Base-by-base conservation (phyloP, 2,888 invertebrate species). In the Lasius fuliginosus region DNA sequence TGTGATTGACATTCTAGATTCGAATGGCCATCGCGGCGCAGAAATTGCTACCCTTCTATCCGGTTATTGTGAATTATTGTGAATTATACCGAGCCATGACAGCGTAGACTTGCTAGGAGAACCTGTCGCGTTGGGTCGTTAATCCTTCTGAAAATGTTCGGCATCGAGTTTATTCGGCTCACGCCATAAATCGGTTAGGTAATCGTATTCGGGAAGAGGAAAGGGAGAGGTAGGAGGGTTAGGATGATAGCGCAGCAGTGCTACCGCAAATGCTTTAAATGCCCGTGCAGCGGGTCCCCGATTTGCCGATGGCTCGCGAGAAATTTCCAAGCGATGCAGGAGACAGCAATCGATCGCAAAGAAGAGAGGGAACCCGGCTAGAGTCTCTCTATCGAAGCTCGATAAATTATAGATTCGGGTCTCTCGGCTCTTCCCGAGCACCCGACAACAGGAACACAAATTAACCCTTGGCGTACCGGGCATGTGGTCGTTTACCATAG, bases 111-210 rank as follows among this genome's bases (percentile, higher is more conserved):
- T 11, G 58, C 30, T 6, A 6, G 56, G 12, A 33, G 42, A 53
- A 49, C 42, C 73, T 58, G 33, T 60, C 73, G 77, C 71, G 58
- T 18, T 33, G 73, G 60, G 46, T 40, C 79, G 79, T 81, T 81
- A 81, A 81, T 86, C 83, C 69, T 83, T 36, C 36, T 79, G 83
- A 79, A 79, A 83, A 81, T 83, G 82, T 85, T 83, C 73, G 58
- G 81, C 76, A 60, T 75, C 56, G 79, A 84, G 84, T 84, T 88
- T 88, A 88, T 85, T 85, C 85, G 86, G 40, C 68, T 33, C 65
- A 8, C 65, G 67, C 73, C 86, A 88, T 89, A 89, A 89, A 89
- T 89, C 88, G 74, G 68, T 69, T 53, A 85, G 74, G 85, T 89
- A 87, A 89, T 89, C 85, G 87, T 81, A 56, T 60, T 33, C 67